Evolutionary conservation across 2,113 vertebrate species (phyloP).

Genomic region (Dromaius novaehollandiae): DNA sequence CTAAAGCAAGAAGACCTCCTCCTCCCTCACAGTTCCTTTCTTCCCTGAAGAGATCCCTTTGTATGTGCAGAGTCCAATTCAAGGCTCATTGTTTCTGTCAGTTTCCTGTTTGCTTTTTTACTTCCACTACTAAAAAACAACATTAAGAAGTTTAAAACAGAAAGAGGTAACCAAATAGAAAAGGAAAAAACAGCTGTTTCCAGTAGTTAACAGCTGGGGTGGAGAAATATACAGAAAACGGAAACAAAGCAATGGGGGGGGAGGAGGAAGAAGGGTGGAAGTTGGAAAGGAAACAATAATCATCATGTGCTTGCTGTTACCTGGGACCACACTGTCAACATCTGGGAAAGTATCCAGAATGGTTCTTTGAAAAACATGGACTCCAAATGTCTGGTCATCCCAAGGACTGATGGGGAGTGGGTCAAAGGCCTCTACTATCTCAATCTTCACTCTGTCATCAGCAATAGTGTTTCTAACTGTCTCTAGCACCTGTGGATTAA

Average conservation of each 20-base stretch:
- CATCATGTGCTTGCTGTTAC: slow-evolving; percentile 72
- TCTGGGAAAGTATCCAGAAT: slow-evolving; percentile 87
- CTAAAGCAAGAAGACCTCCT: slow-evolving; percentile 36
- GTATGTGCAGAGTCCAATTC: slow-evolving; percentile 23
- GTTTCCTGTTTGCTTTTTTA: slow-evolving; percentile 75
- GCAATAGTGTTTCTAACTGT: slow-evolving; percentile 77
- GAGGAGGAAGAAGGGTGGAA: not conserved
- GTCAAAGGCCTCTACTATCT: slow-evolving; percentile 82
- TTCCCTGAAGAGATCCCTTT: slow-evolving; percentile 45
- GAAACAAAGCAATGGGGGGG: not conserved
- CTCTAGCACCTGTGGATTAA: slow-evolving; percentile 81
- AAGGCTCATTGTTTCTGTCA: slow-evolving; percentile 73
- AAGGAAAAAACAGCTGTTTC: slow-evolving; percentile 73
- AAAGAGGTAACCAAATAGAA: slow-evolving; percentile 1
- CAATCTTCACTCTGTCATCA: slow-evolving; percentile 86
- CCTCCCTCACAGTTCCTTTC: slow-evolving; percentile 10
- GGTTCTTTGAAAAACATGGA: slow-evolving; percentile 88
- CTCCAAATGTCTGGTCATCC: slow-evolving; percentile 84
- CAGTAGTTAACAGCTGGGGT: slow-evolving; percentile 71
- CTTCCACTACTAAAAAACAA: slow-evolving; percentile 58
- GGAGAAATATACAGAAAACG: slow-evolving; percentile 25
- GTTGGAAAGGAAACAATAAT: slow-evolving; percentile 53
- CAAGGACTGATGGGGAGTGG: slow-evolving; percentile 86
- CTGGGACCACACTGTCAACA: slow-evolving; percentile 83
- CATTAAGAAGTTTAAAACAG: slow-evolving; percentile 38